Evolutionary conservation across 1,140 invertebrate genomes (phyloP), one percentile per base, ranked within the genome.

Genomic region (Vollenhovia emeryi): DNA sequence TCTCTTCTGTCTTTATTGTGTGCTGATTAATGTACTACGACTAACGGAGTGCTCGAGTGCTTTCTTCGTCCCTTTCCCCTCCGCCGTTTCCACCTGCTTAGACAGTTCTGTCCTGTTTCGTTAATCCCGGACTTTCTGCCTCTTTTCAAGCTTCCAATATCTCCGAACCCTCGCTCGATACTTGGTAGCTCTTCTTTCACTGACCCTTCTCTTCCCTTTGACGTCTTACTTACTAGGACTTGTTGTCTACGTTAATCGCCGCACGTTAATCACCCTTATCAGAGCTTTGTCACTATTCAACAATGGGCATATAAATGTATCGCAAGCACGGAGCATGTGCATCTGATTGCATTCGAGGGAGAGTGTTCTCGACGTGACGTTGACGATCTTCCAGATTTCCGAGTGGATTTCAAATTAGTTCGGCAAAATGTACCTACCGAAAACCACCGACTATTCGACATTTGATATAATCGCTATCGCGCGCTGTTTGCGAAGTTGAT

Each of bases 41-140:
- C 85, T 91, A 92, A 87, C 91, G 89, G 90, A 82, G 50, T 82
- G 91, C 90, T 92, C 90, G 90, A 92, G 78, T 90, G 92, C 91
- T 92, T 92, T 86, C 83, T 87, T 50, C 45, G 36, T 13, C 43
- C 50, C 13, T 6, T 7, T 48, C 15, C 33, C 55, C 15, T 6
- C 30, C 7, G 7, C 55, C 6, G 21, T 27, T 50, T 18, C 48
- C 15, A 76, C 69, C 27, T 83, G 84, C 71, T 88, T 89, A 2
- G 27, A 50, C 27, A 40, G 24, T 43, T 18, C 11, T 50, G 21
- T 57, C 43, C 13, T 74, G n/a, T 45, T 64, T 45, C 57, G 4
- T 60, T 69, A 21, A 11, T 43, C n/a, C 18, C 3, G n/a, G 7
- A 30, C 13, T 52, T 55, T 21, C 6, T 57, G 13, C 13, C 4